Base-by-base conservation (phyloP, 2,888 invertebrate species). In the Agriopis aurantiaria region DNA sequence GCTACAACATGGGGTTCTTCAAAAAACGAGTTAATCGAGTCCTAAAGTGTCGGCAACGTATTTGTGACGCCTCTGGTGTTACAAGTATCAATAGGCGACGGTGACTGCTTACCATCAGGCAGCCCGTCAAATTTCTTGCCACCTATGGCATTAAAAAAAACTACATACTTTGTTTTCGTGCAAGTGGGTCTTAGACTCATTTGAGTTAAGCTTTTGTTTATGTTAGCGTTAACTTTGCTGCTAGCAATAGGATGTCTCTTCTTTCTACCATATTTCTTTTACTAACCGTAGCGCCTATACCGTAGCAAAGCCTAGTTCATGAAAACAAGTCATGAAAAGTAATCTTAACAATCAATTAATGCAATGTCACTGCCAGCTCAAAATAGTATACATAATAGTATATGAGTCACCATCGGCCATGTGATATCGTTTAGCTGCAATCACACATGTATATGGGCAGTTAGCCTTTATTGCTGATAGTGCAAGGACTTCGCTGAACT, bases 401-500 rank as follows among this genome's bases (percentile, higher is more conserved):
- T 43, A 10, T 82, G 82, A 85, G 77, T 85, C 80, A 84, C 78
- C 77, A 71, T 75, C 76, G 74, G 75, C 73, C 78, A 77, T 81
- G 75, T 80, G 78, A 82, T 80, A 79, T 80, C 74, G 76, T 80
- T 33, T 81, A 78, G 65, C 75, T 52, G 72, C 77, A 74, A 77
- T 77, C 77, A 78, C 76, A 80, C 75, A 76, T 74, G 77, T 74
- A 23, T 75, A 80, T 79, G 79, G 83, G 83, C 81, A 79, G 86
- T 85, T 82, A 80, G 83, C 86, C 85, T 85, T 78, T 78, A 79
- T 72, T 71, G 67, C 76, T 76, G 77, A 80, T 82, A 73, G 80
- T 80, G 84, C 85, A 84, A 86, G 85, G 86, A 84, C 79, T 86
- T 81, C 82, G 80, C 48, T 41, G 8, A 49, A 62, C 56, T 67